A percentile compares a stretch with the other conserved stretches of the same genome.
Evolutionary conservation across 2,797 vertebrate genomes (phyloP).

Genomic region (Craterocephalus amniculus): DNA sequence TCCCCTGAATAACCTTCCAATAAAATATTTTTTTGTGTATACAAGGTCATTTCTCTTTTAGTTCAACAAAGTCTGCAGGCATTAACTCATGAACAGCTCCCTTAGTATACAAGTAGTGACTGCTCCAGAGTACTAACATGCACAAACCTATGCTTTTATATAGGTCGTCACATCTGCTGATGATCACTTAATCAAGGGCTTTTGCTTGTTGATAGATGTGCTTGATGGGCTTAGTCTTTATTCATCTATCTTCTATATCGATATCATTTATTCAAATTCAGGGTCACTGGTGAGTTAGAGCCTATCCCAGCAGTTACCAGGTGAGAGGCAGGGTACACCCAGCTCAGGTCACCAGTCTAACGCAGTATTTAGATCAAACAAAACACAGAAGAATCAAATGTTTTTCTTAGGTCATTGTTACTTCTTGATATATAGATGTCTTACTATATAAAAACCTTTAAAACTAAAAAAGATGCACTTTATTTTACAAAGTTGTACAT

Average conservation of each 20-base stretch:
- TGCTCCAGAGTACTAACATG: background rate
- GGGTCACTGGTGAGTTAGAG: background rate
- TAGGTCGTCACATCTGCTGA: background rate
- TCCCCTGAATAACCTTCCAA: slow-evolving; percentile 67
- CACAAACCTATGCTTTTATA: background rate
- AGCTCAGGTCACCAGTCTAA: too few relatives aligned
- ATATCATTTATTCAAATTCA: background rate
- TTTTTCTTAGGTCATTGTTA: too few relatives aligned
- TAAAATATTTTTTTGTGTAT: slow-evolving; percentile 45
- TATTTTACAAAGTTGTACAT: too few relatives aligned
- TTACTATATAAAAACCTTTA: too few relatives aligned
- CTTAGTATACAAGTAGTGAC: background rate
- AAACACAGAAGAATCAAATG: too few relatives aligned
- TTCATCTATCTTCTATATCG: background rate
- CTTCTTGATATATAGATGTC: too few relatives aligned
- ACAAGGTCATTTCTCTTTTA: too few relatives aligned
- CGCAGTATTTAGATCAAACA: too few relatives aligned
- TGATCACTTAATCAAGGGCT: background rate
- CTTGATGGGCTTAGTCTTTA: background rate
- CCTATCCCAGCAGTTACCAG: background rate
- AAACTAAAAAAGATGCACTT: too few relatives aligned
- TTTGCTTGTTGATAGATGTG: too few relatives aligned
- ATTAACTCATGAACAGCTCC: background rate
- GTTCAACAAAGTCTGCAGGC: background rate
- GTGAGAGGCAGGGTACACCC: background rate